Conservation (phyloP, 2,113 vertebrate species). For the Microcebus griseorufus region DNA sequence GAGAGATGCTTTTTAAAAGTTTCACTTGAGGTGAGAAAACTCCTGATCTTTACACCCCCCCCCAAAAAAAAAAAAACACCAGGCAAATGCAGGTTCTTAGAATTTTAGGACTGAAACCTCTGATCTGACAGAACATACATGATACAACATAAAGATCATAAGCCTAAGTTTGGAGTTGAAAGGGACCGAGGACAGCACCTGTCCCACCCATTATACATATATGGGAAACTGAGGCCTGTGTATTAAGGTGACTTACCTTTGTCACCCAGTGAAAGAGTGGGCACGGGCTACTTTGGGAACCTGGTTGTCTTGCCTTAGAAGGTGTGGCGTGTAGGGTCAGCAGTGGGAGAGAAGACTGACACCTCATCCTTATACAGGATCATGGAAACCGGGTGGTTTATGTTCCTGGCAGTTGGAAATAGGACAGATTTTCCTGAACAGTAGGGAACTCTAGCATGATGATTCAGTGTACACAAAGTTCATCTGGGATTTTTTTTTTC, state of each 20-base stretch:
- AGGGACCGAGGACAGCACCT: background rate
- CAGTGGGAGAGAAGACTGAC: background rate
- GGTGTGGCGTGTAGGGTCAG: too few species aligned
- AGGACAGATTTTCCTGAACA: background rate
- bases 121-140: background rate
- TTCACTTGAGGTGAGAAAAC: background rate
- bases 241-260: background rate
- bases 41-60: accelerated
- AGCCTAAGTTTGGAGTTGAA: background rate
- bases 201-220: accelerated
- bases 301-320: background rate
- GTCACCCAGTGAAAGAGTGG: background rate
- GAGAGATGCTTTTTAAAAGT: slow-evolving; percentile 3
- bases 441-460: background rate
- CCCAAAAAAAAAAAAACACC: background rate
- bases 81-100: background rate
- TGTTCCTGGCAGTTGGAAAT: background rate
- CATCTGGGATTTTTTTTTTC: background rate
- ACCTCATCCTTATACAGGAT: background rate
- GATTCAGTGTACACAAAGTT: background rate
- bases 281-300: background rate
- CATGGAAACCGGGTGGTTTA: background rate
- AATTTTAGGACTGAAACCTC: background rate
- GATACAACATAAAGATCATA: background rate
- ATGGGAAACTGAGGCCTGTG: background rate